A percentile compares a stretch with the other conserved stretches of the same genome.
These are phyloP conservation scores for Helicoverpa armigera DNA, from an alignment of 1,140 invertebrate genomes.

Conservation along the genomic window DNA sequence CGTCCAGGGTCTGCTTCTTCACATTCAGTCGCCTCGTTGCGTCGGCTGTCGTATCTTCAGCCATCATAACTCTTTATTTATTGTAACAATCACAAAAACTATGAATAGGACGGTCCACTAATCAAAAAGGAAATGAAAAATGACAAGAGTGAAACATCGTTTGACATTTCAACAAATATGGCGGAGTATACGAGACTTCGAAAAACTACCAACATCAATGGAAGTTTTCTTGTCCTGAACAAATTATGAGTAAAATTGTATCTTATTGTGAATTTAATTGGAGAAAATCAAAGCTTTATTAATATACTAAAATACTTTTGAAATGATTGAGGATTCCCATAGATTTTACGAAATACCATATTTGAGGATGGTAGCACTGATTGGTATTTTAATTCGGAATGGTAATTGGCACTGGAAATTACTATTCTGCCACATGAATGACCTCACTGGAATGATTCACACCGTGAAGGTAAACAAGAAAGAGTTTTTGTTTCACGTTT, in stretches of 20 bases:
- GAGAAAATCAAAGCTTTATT: no score
- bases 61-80: slow-evolving; percentile 89
- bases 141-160: slow-evolving; percentile 71
- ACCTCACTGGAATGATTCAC: slow-evolving; percentile 44
- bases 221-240: neutral
- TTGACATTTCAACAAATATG: slow-evolving; percentile 72
- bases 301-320: no score
- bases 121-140: slow-evolving; percentile 81
- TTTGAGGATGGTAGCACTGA: neutral
- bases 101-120: slow-evolving; percentile 72
- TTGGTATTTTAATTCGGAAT: slow-evolving; percentile 16
- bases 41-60: slow-evolving; percentile 92
- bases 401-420: slow-evolving; percentile 15
- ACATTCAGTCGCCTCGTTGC: slow-evolving; percentile 97
- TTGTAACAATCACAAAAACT: slow-evolving; percentile 80
- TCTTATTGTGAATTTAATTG: no score
- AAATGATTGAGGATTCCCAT: no score
- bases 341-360: neutral
- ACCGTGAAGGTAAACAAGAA: slow-evolving; percentile 38
- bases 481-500: slow-evolving; percentile 19
- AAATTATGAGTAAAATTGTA: no score
- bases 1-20: slow-evolving; percentile 99
- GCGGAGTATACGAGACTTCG: slow-evolving; percentile 44
- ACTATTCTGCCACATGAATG: slow-evolving; percentile 43
- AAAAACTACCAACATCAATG: slow-evolving; percentile 37